Base-by-base conservation (phyloP, 2,113 vertebrate genomes). In the Etheostoma spectabile region DNA sequence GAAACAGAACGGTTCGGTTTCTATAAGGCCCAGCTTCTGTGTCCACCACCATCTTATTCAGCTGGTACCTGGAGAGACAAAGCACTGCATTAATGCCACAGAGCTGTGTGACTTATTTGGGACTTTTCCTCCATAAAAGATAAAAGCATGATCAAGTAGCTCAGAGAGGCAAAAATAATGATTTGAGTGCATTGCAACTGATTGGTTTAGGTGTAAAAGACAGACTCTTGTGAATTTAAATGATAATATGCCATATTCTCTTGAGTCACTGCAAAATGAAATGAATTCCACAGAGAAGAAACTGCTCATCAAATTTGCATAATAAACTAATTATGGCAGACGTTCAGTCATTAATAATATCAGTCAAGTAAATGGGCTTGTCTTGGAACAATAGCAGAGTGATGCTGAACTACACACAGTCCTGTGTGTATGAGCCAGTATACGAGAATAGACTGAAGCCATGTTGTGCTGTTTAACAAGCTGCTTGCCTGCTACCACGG, bases 41-140 rank as follows among this genome's bases (percentile, higher is more conserved):
- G 56, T 99, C 98, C 95, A 99, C 97, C 45, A 96, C 97, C 3
- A 99, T 97, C 67, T 95, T 97, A n/a, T 96, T 97, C 75, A 99
- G 95, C 91, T 97, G 97, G 90, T 99, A 96, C 94, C 98, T 99
- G 90, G 42, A 30, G 64, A 76, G 56, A 74, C 0, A 49, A 16
- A 75, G 62, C 14, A 1, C 13, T 46, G 27, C 56, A 15, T 79
- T 64, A 83, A 59, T 6, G 12, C 1, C 21, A 62, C 42, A 1
- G 33, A 38, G 18, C 42, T 22, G 16, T 6, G 59, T 4, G 33
- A 18, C 64, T 67, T 69, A 74, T 79, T 78, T 33, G 21, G 30
- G 65, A 61, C 35, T 22, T 55, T 71, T n/a, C 45, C 48, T 63
- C 53, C 21, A 35, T 27, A 45, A 70, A 61, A 72, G 64, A 62